A percentile compares a stretch with the other conserved stretches of the same genome.
Conservation (phyloP, 2,888 invertebrate genomes). For the Drosophila nigricruria region DNA sequence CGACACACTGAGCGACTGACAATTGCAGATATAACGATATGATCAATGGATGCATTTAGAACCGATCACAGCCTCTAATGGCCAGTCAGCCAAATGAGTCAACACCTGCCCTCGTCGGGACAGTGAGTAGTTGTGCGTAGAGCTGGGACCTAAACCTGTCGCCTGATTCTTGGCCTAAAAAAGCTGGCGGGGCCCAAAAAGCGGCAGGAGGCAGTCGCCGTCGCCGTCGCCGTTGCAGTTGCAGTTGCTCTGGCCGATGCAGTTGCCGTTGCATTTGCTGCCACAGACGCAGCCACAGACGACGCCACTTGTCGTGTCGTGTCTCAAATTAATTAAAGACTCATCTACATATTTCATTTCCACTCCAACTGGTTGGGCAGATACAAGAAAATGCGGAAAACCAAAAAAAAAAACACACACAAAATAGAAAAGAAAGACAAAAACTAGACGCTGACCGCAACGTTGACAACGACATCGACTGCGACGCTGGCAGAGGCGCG, state of each 20-base stretch:
- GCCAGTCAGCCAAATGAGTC: constrained; percentile 68
- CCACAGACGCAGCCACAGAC: constrained; percentile 64
- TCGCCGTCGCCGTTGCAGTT: constrained; percentile 15
- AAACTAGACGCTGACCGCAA: constrained; percentile 60
- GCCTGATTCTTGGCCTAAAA: constrained; percentile 69
- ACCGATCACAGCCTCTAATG: constrained; percentile 61
- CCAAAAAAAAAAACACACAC: constrained; percentile 31
- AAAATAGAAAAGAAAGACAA: constrained; percentile 20
- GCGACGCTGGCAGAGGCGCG: constrained; percentile 16
- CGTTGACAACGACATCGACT: constrained; percentile 51
- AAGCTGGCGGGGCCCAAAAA: constrained; percentile 45
- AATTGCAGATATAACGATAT: constrained; percentile 30
- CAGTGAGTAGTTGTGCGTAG: constrained; percentile 4
- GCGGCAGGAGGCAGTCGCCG: constrained; percentile 66
- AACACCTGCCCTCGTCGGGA: constrained; percentile 66
- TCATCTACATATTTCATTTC: constrained; percentile 81
- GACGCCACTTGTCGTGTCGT: constrained; percentile 81
- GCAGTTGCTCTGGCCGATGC: constrained; percentile 12
- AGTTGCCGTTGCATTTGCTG: constrained; percentile 26
- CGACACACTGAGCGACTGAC: constrained; percentile 26
- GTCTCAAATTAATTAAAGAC: constrained; percentile 81
- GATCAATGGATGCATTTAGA: constrained; percentile 68
- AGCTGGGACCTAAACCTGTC: constrained; percentile 34
- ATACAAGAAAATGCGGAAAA: constrained; percentile 74
- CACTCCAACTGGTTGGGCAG: constrained; percentile 74